Conservation (phyloP, 2,113 vertebrate genomes). For the Urocolius indicus region DNA sequence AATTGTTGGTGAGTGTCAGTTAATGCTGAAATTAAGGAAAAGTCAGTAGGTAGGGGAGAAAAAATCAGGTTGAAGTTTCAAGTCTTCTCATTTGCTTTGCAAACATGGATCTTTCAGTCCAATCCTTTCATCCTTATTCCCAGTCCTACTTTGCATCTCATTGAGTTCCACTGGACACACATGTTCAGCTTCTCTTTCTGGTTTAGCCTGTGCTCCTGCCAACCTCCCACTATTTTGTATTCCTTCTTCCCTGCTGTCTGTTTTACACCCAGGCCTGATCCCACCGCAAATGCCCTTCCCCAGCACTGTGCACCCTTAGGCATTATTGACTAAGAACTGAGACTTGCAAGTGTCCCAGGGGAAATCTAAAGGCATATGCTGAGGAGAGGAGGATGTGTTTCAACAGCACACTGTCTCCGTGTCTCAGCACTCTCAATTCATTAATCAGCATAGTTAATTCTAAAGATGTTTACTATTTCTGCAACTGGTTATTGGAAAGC, state of each 20-base stretch:
- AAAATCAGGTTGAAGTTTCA: background rate
- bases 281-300: background rate
- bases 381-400: background rate
- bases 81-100: background rate
- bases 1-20: background rate
- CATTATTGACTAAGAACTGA: background rate
- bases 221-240: background rate
- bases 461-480: background rate
- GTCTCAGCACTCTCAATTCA: background rate
- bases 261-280: background rate
- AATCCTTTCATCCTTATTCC: background rate
- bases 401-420: background rate
- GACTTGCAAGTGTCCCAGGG: background rate
- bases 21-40: background rate
- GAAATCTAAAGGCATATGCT: rapidly evolving
- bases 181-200: slow-evolving; percentile 16
- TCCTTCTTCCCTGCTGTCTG: background rate
- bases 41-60: background rate
- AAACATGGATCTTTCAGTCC: background rate
- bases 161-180: background rate
- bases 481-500: background rate
- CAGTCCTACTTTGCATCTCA: background rate
- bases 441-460: background rate
- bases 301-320: background rate
- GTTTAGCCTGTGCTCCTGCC: slow-evolving; percentile 36